Evolutionary conservation across 2,888 invertebrate species (phyloP), one percentile per base, ranked within the genome.

Genomic region (Machimus rusticus): DNA sequence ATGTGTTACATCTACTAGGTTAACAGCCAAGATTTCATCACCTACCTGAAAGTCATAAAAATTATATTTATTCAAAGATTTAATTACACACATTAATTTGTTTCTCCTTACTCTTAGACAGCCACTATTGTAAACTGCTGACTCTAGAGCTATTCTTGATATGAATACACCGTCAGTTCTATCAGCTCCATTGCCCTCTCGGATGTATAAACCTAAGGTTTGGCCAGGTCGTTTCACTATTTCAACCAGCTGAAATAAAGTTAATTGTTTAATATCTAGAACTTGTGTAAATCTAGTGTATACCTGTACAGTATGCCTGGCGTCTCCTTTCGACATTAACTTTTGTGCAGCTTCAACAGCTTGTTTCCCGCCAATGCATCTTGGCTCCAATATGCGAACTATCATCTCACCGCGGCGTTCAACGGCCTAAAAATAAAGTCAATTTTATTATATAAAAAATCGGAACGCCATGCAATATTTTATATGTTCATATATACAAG

Each of bases 191-290:
- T 99, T 99, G n/a, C 99, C 99, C 95, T 99, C 99, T 66, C 99
- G 95, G 91, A 99, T 99, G 93, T 99, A 99, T 88, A 99, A 95
- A 74, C 99, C 99, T 89, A 99, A 94, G 46, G 99, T 99, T 93
- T 99, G 99, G 16, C 99, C 99, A 0, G 99, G 99, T 90, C 99
- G 95, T 93, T 99, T 99, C 90, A 99, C 98, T 91, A 99, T 99
- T 94, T 99, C 99, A 90, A 99, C 99, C 91, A 99, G 95, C 92
- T 97, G 88, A 78, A 85, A 39, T 5, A 23, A 6, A 12, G 5
- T 55, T 19, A 37, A 8, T 34, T 14, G 37, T 78, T 57, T 78
- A 74, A 87, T 43, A 74, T 16, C 76, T 57, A 19, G 43, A 46
- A 39, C 5, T n/a, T 23, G 28, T 88, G 43, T 43, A 66, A n/a